Evolutionary conservation across 1,140 invertebrate genomes (phyloP).

Genomic region (Dendroctonus ponderosae): DNA sequence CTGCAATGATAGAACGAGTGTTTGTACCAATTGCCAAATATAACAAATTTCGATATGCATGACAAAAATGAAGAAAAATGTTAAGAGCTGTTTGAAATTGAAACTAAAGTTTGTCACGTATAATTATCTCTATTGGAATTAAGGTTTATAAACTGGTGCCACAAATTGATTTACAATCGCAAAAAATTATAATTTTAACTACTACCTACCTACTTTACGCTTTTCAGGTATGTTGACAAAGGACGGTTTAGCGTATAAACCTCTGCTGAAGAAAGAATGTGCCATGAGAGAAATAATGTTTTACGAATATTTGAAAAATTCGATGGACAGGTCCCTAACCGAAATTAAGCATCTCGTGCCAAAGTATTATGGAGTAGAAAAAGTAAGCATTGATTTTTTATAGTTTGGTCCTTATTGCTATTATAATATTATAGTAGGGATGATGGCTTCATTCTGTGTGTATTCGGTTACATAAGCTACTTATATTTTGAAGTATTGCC

Average conservation of each 20-base stretch:
- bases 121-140: not conserved
- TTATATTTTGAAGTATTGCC: no score
- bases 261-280: conserved; percentile 63
- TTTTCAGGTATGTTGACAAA: conserved; percentile 66
- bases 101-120: no score
- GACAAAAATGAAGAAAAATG: no score
- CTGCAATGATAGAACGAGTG: no score
- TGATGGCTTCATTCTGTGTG: no score
- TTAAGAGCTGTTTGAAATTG: no score
- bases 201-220: not conserved
- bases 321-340: conserved; percentile 54
- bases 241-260: conserved; percentile 68
- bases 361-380: conserved; percentile 64
- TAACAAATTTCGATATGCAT: no score
- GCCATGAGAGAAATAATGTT: conserved; percentile 72
- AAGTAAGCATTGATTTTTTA: conserved; percentile 44
- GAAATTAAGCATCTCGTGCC: conserved; percentile 61
- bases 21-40: no score
- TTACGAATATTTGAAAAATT: conserved; percentile 61
- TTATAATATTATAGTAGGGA: no score
- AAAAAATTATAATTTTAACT: conserved; percentile 9
- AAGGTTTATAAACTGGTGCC: not conserved
- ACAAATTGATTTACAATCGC: not conserved
- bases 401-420: no score
- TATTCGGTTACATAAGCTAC: no score